Conservation (phyloP, 1,140 invertebrate species). For the Brachionus rotundiformis region DNA sequence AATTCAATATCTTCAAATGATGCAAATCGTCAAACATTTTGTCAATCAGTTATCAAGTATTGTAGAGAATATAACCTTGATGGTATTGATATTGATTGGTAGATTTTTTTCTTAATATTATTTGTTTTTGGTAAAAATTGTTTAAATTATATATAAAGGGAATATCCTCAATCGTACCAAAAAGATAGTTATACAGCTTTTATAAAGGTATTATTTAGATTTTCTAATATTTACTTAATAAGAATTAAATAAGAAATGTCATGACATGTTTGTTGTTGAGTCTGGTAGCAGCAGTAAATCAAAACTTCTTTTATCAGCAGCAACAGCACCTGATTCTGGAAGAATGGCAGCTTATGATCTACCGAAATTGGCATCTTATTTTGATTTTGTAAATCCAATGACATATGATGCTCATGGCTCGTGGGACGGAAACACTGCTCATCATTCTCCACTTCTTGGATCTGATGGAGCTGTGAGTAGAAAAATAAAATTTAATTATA, state of each 20-base stretch:
- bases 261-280: constrained; percentile 85
- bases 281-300: constrained; percentile 73
- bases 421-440: constrained; percentile 66
- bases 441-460: constrained; percentile 54
- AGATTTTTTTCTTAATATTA: constrained; percentile 59
- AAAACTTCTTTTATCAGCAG: constrained; percentile 86
- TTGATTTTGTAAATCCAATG: constrained; percentile 89
- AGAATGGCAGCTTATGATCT: constrained; percentile 91
- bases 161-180: constrained; percentile 87
- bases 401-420: constrained; percentile 91
- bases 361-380: constrained; percentile 76
- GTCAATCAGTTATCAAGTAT: constrained; percentile 73
- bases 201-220: constrained; percentile 69
- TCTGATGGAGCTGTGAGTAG: constrained; percentile 32
- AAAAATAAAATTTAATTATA: too few relatives aligned
- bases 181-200: constrained; percentile 83
- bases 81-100: constrained; percentile 90
- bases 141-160: constrained; percentile 79
- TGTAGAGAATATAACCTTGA: constrained; percentile 88
- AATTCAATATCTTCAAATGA: constrained; percentile 55
- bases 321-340: constrained; percentile 78
- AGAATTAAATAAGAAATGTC: too few relatives aligned
- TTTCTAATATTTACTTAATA: too few relatives aligned
- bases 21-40: constrained; percentile 55
- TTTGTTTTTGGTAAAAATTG: too few relatives aligned